phyloP scores from a whole-genome alignment of 2,888 invertebrate genomes.

The Cephus runcator region DNA sequence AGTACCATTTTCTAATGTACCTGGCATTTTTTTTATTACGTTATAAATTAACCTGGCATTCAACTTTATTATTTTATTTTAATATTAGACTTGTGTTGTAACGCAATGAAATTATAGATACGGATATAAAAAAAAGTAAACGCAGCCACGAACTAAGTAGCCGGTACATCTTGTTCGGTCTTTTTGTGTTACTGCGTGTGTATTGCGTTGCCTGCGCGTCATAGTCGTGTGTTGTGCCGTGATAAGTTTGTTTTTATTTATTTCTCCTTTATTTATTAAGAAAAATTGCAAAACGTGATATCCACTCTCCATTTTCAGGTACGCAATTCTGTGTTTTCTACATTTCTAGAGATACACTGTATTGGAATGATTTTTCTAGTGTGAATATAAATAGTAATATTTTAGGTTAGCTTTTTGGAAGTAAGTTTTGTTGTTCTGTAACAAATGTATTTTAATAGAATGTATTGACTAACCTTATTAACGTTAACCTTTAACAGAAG shows the following conservation, averaged over 20 bases:
- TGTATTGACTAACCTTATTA: neutral
- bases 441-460: neutral
- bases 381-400: neutral
- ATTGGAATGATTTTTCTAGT: neutral
- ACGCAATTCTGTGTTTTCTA: neutral
- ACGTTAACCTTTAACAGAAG: neutral
- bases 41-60: neutral
- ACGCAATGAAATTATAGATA: no score
- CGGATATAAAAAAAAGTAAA: neutral
- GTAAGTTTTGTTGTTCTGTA: neutral
- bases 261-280: neutral
- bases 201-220: neutral
- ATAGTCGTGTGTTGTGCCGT: neutral
- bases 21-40: neutral
- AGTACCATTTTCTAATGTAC: slow-evolving; percentile 14
- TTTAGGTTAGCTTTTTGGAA: neutral
- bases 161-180: neutral
- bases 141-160: neutral
- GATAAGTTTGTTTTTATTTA: neutral
- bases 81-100: neutral
- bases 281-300: neutral
- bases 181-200: neutral
- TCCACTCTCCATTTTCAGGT: neutral
- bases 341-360: neutral
- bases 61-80: neutral